These are phyloP conservation scores for Crioceris asparagi DNA, from an alignment of 2,888 invertebrate species.

Conservation along the genomic window DNA sequence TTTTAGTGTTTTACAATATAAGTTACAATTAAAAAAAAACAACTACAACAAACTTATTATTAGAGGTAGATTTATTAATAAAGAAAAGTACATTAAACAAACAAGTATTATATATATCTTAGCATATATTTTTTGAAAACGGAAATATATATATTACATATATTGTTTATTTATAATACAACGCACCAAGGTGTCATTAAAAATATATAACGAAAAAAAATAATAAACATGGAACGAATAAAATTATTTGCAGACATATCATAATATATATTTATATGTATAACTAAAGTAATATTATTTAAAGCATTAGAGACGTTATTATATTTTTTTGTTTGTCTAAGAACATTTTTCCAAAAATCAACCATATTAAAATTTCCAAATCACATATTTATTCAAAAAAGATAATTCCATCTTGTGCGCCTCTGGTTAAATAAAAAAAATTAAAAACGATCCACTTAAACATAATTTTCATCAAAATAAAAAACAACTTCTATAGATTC, in stretches of 20 bases:
- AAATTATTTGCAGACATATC: slow-evolving; percentile 16
- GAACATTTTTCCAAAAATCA: too few relatives aligned
- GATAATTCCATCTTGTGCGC: too few relatives aligned
- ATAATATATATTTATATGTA: slow-evolving; percentile 14
- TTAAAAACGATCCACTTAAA: too few relatives aligned
- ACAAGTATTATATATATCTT: slow-evolving; percentile 32
- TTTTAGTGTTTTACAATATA: too few relatives aligned
- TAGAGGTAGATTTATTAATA: slow-evolving; percentile 44
- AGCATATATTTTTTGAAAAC: slow-evolving; percentile 28
- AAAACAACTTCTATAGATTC: too few relatives aligned
- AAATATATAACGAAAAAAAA: slow-evolving; percentile 22
- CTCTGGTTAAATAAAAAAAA: too few relatives aligned
- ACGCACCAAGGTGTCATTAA: slow-evolving; percentile 27
- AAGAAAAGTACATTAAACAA: slow-evolving; percentile 39
- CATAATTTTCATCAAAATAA: too few relatives aligned
- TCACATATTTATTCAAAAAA: too few relatives aligned
- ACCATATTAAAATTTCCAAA: too few relatives aligned
- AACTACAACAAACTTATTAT: too few relatives aligned
- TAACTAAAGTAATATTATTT: slow-evolving; percentile 20
- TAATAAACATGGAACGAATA: slow-evolving; percentile 22
- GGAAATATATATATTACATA: slow-evolving; percentile 14
- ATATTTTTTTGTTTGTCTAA: too few relatives aligned
- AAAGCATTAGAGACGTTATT: slow-evolving; percentile 20
- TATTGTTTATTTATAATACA: slow-evolving; percentile 25
- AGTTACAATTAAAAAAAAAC: too few relatives aligned